Evolutionary conservation across 1,140 invertebrate species (phyloP), one percentile per base, ranked within the genome.

Genomic region (Drosophila nigromelanica): DNA sequence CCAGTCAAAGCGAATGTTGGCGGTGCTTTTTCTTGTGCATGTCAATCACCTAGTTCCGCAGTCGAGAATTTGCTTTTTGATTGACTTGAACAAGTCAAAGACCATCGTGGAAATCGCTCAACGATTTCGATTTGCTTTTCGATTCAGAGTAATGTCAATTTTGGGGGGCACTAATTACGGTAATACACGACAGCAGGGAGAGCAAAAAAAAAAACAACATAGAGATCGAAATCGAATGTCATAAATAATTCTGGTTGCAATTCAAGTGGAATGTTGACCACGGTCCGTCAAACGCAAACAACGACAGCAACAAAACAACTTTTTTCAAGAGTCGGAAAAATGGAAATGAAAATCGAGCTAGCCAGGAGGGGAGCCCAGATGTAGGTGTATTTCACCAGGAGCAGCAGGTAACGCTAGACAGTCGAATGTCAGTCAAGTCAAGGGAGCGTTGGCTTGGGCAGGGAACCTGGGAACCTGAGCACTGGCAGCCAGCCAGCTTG

Each of bases 401-500:
- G 10, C n/a, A 63, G 47, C 62, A 64, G 56, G 27, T 42, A 59
- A 18, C 69, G 56, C 48, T 37, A 62, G 56, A 55, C 35, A 69
- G 56, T 61, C 50, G 56, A 69, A 27, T 73, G 71, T 73, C 71
- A 70, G 71, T 70, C 71, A 74, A 70, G 51, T 62, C 71, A 24
- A 40, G 48, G 18, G 12, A 42, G n/a, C n/a, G n/a, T n/a, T n/a
- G n/a, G n/a, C n/a, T n/a, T n/a, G n/a, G n/a, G n/a, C n/a, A n/a
- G n/a, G n/a, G 14, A 8, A 27, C 27, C 56, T 58, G 63, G 51
- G 21, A 24, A 24, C 21, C 21, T 3, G 21, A 24, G 21, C 21
- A 4, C 21, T 24, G 21, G 21, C 21, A 24, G 21, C 21, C 61
- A 45, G 61, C 42, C 43, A 54, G 66, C 56, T 58, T 58, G 45